A percentile compares a stretch with the other conserved stretches of the same genome.
Evolutionary conservation across 2,888 invertebrate species (phyloP).

Genomic region (Steinernema hermaphroditum): DNA sequence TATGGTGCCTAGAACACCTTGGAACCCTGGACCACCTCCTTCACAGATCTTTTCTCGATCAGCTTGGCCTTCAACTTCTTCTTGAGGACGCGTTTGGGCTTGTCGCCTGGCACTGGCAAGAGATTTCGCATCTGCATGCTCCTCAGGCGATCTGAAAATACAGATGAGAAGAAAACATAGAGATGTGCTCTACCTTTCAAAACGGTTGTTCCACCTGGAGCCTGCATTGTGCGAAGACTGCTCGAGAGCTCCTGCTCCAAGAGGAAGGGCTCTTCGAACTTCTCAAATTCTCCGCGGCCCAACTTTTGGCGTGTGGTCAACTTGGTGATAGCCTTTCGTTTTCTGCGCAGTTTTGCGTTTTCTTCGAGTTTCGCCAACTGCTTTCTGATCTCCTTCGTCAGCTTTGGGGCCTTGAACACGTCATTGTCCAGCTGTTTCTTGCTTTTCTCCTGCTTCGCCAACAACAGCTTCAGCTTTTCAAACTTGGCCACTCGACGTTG

Average conservation of each 20-base stretch:
- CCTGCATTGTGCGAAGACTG: slow-evolving; percentile 39
- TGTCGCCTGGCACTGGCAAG: slow-evolving; percentile 40
- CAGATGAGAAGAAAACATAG: background rate
- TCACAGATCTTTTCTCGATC: slow-evolving; percentile 44
- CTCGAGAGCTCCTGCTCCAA: slow-evolving; percentile 45
- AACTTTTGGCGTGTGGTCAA: slow-evolving; percentile 42
- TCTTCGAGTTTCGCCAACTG: slow-evolving; percentile 35
- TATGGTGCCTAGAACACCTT: slow-evolving; percentile 36
- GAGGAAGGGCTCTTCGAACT: slow-evolving; percentile 50
- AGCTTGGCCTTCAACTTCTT: slow-evolving; percentile 44
- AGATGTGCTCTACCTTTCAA: slow-evolving; percentile 36
- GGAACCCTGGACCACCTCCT: slow-evolving; percentile 40
- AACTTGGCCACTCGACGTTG: slow-evolving; percentile 33
- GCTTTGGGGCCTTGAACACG: slow-evolving; percentile 48
- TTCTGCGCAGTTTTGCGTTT: slow-evolving; percentile 21
- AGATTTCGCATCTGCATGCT: slow-evolving; percentile 52
- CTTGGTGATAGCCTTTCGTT: slow-evolving; percentile 34
- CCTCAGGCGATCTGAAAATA: slow-evolving; percentile 41
- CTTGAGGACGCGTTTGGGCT: slow-evolving; percentile 36
- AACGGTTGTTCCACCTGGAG: slow-evolving; percentile 36
- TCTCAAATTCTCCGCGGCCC: slow-evolving; percentile 48
- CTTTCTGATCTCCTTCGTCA: slow-evolving; percentile 41
- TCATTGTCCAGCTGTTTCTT: slow-evolving; percentile 28
- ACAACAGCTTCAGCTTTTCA: slow-evolving; percentile 30
- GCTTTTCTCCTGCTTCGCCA: background rate